phyloP scores from a whole-genome alignment of 2,888 invertebrate genomes.

The Pristionchus japonicus region DNA sequence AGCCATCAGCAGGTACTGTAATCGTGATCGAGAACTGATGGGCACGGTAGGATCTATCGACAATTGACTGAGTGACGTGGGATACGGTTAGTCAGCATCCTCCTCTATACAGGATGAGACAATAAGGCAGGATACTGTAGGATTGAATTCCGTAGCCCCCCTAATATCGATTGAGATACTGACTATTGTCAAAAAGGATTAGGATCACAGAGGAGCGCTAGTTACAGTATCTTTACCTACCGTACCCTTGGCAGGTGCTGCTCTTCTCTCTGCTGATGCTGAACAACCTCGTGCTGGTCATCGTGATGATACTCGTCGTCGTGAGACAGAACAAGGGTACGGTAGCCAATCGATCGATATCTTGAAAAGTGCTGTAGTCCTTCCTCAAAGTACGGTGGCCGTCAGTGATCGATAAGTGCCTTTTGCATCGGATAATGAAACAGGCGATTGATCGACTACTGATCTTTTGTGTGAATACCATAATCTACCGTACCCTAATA shows the following conservation, averaged over 20 bases:
- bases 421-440: no score
- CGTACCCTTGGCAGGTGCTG: background rate
- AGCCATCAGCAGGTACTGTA: slow-evolving; percentile 30
- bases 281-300: slow-evolving; percentile 8
- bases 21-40: background rate
- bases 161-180: no score
- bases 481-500: background rate
- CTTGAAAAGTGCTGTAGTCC: background rate
- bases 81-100: no score
- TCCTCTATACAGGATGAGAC: no score
- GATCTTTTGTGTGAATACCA: no score
- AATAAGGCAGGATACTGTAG: no score
- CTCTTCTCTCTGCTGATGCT: slow-evolving; percentile 31
- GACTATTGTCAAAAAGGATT: no score
- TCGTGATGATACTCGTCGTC: slow-evolving; percentile 23
- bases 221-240: background rate
- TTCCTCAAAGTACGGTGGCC: background rate
- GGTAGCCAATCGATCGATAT: background rate
- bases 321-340: slow-evolving; percentile 24
- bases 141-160: no score
- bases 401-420: no score
- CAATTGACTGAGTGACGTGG: no score
- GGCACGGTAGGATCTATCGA: background rate
- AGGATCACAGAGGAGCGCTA: no score
- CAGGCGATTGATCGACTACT: no score